Conservation (phyloP, 23 tunicate species). For the Halocynthia aurantium region DNA sequence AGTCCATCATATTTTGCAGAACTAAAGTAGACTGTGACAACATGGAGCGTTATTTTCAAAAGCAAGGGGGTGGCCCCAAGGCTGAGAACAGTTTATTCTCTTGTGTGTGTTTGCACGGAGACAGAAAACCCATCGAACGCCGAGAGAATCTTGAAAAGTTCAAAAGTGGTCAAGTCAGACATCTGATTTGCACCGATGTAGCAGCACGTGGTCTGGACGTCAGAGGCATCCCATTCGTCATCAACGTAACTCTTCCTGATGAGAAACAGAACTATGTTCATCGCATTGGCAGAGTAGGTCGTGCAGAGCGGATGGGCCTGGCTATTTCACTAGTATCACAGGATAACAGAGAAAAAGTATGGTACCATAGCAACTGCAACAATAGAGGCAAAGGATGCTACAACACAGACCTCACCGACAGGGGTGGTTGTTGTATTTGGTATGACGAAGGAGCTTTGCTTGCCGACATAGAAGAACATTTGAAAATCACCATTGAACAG, state of each 20-base stretch:
- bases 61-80: slow-evolving; percentile 72
- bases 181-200: slow-evolving; percentile 91
- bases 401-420: slow-evolving; percentile 77
- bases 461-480: slow-evolving; percentile 84
- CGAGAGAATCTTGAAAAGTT: slow-evolving; percentile 68
- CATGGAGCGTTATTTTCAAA: slow-evolving; percentile 61
- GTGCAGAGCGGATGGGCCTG: slow-evolving; percentile 96
- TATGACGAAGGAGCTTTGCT: slow-evolving; percentile 65
- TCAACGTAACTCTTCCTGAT: slow-evolving; percentile 94
- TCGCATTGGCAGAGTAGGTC: slow-evolving; percentile 88
- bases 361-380: slow-evolving; percentile 94
- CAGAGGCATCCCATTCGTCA: slow-evolving; percentile 87
- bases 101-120: slow-evolving; percentile 91
- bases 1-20: slow-evolving; percentile 86
- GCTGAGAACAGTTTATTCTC: slow-evolving; percentile 41
- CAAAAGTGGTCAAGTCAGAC: slow-evolving; percentile 71
- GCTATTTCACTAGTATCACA: slow-evolving; percentile 85
- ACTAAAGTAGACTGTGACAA: slow-evolving; percentile 94
- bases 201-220: slow-evolving; percentile 95
- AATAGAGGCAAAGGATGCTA: slow-evolving; percentile 76
- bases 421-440: slow-evolving; percentile 97
- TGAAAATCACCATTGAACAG: slow-evolving; percentile 91
- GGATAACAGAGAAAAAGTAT: slow-evolving; percentile 88
- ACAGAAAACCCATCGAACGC: slow-evolving; percentile 76
- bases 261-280: slow-evolving; percentile 92